A percentile compares a stretch with the other conserved stretches of the same genome.
phyloP scores from a whole-genome alignment of 1,140 invertebrate species.

The Frieseomelitta varia region DNA sequence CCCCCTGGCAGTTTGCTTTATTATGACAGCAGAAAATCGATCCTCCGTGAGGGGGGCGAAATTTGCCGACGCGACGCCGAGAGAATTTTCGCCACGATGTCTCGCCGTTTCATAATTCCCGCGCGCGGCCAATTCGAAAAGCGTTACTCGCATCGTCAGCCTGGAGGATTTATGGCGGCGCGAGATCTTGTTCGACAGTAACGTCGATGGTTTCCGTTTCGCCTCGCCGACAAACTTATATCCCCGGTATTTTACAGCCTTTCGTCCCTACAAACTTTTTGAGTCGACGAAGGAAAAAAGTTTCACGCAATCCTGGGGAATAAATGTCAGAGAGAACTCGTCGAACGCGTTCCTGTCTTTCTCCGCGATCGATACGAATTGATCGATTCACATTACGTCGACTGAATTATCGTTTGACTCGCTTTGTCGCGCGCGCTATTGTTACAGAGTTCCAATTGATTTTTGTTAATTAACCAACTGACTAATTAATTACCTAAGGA shows the following conservation, averaged over 20 bases:
- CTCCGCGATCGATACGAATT: neutral
- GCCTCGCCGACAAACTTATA: conserved; percentile 1
- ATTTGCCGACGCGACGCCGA: neutral
- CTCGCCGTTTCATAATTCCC: neutral
- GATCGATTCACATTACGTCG: too few relatives aligned
- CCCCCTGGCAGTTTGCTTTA: neutral
- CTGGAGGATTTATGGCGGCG: conserved; percentile 2
- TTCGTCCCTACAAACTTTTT: conserved; percentile 7
- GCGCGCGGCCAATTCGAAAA: neutral
- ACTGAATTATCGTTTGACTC: neutral
- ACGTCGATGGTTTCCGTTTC: conserved; percentile 1
- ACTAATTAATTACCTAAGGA: too few relatives aligned
- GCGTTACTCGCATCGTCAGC: neutral
- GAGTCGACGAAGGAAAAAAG: neutral
- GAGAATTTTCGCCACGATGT: neutral
- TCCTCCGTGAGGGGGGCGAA: neutral
- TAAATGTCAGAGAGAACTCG: conserved; percentile 7
- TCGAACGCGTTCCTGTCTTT: neutral
- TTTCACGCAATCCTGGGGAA: neutral
- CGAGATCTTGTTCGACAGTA: neutral
- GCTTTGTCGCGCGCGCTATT: neutral
- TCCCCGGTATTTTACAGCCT: neutral
- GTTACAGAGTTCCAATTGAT: neutral
- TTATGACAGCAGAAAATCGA: neutral
- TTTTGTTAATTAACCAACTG: too few relatives aligned